These are phyloP conservation scores for Araneus ventricosus DNA, from an alignment of 1,140 invertebrate species.

Conservation along the genomic window DNA sequence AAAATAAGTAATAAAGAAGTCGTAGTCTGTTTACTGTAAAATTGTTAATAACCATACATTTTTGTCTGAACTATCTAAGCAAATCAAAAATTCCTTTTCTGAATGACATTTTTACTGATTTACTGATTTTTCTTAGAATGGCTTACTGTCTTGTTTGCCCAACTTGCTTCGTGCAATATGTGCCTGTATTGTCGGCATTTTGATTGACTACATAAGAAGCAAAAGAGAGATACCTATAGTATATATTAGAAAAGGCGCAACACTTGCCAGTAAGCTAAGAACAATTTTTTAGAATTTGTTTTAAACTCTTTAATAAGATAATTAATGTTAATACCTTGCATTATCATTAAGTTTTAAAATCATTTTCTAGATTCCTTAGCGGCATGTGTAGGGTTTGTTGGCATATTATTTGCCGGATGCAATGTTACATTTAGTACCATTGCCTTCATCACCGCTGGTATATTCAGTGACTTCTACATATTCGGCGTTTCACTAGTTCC, in stretches of 20 bases:
- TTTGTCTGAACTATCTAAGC: no score
- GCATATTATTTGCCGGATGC: constrained; percentile 45
- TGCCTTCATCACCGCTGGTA: constrained; percentile 38
- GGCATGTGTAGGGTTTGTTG: constrained; percentile 36
- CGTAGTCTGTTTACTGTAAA: no score
- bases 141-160: constrained; percentile 29
- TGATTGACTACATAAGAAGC: constrained; percentile 19
- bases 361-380: constrained; percentile 41
- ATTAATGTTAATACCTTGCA: no score
- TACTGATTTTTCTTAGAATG: constrained; percentile 7
- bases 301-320: no score
- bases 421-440: constrained; percentile 43
- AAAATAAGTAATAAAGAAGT: no score
- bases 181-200: constrained; percentile 32
- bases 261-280: constrained; percentile 43
- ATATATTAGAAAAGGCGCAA: constrained; percentile 52
- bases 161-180: constrained; percentile 32
- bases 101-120: no score
- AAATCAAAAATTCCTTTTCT: no score
- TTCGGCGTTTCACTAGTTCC: constrained; percentile 59
- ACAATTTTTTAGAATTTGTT: no score
- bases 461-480: constrained; percentile 44
- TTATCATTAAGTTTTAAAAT: no score
- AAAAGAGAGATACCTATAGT: not conserved
- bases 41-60: no score